These are phyloP conservation scores for Chydorus sphaericus DNA, from an alignment of 2,888 invertebrate species.

Conservation along the genomic window DNA sequence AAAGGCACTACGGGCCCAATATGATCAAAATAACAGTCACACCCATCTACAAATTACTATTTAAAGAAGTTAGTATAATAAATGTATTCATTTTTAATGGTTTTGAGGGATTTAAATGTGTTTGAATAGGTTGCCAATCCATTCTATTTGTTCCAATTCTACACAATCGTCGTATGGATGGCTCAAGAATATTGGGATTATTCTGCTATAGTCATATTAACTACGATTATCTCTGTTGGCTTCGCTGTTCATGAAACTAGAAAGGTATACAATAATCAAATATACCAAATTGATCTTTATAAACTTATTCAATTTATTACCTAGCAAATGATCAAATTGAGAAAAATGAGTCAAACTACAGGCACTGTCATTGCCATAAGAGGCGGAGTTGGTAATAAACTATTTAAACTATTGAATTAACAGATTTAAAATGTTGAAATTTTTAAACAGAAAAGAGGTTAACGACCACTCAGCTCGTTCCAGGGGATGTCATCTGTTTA, in stretches of 20 bases:
- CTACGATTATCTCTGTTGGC: conserved; percentile 26
- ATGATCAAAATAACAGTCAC: conserved; percentile 10
- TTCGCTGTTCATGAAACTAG: conserved; percentile 25
- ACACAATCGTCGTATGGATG: conserved; percentile 32
- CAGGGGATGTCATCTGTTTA: conserved; percentile 33
- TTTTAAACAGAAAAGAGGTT: conserved; percentile 21
- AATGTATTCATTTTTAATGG: conserved; percentile 3
- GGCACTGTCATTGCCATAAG: conserved; percentile 27
- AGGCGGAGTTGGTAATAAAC: conserved; percentile 22
- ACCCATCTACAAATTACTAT: conserved; percentile 5
- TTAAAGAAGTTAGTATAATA: conserved; percentile 6
- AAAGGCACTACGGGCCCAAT: conserved; percentile 9
- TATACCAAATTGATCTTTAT: not conserved
- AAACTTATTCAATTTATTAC: conserved; percentile 16
- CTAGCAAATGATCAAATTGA: conserved; percentile 32
- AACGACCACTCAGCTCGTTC: conserved; percentile 30
- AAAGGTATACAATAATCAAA: conserved; percentile 22
- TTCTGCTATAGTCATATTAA: conserved; percentile 28
- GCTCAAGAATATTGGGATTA: conserved; percentile 32
- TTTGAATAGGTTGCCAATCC: conserved; percentile 30
- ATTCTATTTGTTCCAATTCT: conserved; percentile 36
- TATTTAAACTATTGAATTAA: not conserved
- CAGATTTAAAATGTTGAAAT: not conserved
- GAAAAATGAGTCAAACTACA: conserved; percentile 30
- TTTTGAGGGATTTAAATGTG: conserved; percentile 5